Evolutionary conservation across 2,888 invertebrate genomes (phyloP), one percentile per base, ranked within the genome.

Genomic region (Philaethria dido): DNA sequence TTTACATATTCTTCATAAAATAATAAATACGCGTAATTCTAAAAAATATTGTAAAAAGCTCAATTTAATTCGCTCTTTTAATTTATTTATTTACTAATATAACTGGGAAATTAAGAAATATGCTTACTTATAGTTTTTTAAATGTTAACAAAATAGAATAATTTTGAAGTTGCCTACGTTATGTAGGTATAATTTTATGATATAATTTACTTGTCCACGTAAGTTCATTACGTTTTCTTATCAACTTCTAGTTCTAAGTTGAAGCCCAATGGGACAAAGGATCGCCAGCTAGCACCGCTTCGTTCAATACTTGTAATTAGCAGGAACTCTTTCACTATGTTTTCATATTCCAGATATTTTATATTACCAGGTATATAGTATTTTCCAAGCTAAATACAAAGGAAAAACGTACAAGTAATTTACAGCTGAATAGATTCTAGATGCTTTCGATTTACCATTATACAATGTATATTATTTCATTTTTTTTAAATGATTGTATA

Each of bases 221-320:
- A 47, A 55, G 11, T 29, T 42, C 9, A 20, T 44, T 33, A 16
- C 11, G 50, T 50, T 52, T 65, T 52, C 59, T 42, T 33, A 47
- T 18, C 8, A 13, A 54, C 44, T 64, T 6, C 48, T 48, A 39
- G 36, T 64, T 64, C 63, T 69, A 42, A 60, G 60, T 59, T 44
- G 33, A 52, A 63, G 59, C 22, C 63, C 65, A 60, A 70, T 62
- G 60, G 64, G 54, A 70, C 67, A 68, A 68, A 68, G 67, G 57
- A 64, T 59, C 59, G 62, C 47, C 48, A 55, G 62, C 55, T 55
- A 64, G 44, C 50, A 50, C 50, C 20, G 59, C 48, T 65, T 50
- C 50, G 60, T 48, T 63, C 60, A 52, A 69, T 63, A 66, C 45
- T 59, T 66, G 63, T 62, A 62, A 65, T 65, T 68, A 50, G 59